A percentile compares a stretch with the other conserved stretches of the same genome.
These are phyloP conservation scores for Brachyhypopomus occidentalis DNA, from an alignment of 2,113 vertebrate species.

Conservation along the genomic window DNA sequence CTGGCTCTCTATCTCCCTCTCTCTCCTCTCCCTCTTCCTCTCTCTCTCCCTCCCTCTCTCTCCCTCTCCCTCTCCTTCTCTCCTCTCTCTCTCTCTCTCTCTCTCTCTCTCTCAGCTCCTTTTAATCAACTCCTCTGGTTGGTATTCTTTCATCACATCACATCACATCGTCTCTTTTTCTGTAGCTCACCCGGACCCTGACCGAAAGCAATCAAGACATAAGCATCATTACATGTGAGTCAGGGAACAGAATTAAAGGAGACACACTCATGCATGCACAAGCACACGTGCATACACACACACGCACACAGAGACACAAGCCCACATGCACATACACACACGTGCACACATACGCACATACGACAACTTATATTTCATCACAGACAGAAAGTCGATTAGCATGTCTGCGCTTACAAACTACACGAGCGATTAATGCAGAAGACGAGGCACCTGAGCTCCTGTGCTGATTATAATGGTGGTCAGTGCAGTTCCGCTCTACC, in stretches of 20 bases:
- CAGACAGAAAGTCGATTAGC: slow-evolving; percentile 6
- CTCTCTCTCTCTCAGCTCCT: not conserved
- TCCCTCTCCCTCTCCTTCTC: not conserved
- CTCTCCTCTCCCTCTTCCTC: slow-evolving; percentile 15
- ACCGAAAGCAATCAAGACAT: slow-evolving; percentile 45
- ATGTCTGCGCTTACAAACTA: slow-evolving; percentile 25
- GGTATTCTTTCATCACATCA: slow-evolving; percentile 36
- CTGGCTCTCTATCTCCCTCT: slow-evolving; percentile 18
- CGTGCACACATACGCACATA: slow-evolving; percentile 4
- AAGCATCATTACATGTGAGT: slow-evolving; percentile 33
- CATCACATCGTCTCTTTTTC: slow-evolving; percentile 45
- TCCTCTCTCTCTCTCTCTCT: not conserved
- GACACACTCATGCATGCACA: slow-evolving; percentile 40
- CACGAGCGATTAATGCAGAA: not conserved
- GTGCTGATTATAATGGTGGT: too few relatives aligned
- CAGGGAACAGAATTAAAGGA: too few relatives aligned
- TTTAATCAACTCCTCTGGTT: slow-evolving; percentile 26
- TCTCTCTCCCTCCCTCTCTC: slow-evolving; percentile 25
- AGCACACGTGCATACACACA: slow-evolving; percentile 15
- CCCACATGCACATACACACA: not conserved
- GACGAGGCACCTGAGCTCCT: not conserved
- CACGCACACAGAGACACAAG: slow-evolving; percentile 31
- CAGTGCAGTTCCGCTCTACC: too few relatives aligned
- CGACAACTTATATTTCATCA: slow-evolving; percentile 16
- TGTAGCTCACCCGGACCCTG: slow-evolving; percentile 9